Percentiles rank a stretch among this genome's conserved stretches.
Evolutionary conservation across 2,888 invertebrate species (phyloP).

Genomic region (Argyra leucocephala): DNA sequence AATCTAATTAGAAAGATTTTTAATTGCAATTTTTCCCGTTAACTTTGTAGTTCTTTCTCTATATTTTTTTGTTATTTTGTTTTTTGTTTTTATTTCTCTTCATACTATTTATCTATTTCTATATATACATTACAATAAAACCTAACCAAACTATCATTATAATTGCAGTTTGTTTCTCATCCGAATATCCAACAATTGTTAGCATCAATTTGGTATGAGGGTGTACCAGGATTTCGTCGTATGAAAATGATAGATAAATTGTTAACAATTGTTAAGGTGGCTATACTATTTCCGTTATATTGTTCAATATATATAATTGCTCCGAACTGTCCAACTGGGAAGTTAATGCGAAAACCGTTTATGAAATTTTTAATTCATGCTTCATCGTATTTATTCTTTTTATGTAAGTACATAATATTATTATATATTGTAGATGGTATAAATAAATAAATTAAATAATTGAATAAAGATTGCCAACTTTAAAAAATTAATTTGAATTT

Average conservation of each 20-base stretch:
- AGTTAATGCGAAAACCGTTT: conserved; percentile 83
- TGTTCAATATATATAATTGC: conserved; percentile 75
- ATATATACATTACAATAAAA: no score
- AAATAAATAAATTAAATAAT: no score
- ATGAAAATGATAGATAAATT: conserved; percentile 65
- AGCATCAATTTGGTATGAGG: conserved; percentile 90
- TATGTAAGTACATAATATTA: conserved; percentile 83
- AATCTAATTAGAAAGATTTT: no score
- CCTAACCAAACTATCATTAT: no score
- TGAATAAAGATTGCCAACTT: no score
- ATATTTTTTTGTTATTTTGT: no score
- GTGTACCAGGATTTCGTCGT: conserved; percentile 84
- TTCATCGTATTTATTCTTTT: conserved; percentile 85
- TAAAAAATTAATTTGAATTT: no score
- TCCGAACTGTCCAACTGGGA: conserved; percentile 70
- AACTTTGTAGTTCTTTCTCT: no score
- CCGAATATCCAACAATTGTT: conserved; percentile 88
- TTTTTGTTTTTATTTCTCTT: no score
- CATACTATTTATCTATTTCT: no score
- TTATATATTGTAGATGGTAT: no score
- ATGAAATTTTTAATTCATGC: conserved; percentile 95
- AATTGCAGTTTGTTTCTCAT: conserved; percentile 78
- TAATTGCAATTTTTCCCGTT: no score
- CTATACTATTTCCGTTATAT: conserved; percentile 77
- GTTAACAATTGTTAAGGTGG: conserved; percentile 64